Conservation (phyloP, 1,140 invertebrate species). For the Cyclargus thomasi region DNA sequence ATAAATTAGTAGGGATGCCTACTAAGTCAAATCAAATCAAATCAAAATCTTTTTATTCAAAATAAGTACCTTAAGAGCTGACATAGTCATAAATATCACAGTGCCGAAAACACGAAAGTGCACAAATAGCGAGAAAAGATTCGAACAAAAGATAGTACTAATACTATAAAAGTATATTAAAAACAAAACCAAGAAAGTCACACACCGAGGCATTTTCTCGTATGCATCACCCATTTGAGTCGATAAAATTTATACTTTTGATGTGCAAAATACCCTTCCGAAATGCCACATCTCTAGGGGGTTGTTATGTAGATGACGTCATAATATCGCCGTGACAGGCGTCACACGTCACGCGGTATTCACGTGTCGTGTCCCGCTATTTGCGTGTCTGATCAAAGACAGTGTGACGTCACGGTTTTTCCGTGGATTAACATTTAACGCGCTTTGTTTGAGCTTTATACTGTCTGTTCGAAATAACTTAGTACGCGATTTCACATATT, state of each 20-base stretch:
- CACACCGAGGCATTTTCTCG: not conserved
- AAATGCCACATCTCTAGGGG: not conserved
- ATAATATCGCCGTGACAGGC: not conserved
- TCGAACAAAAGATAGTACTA: no score
- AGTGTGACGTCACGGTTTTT: slow-evolving; percentile 32
- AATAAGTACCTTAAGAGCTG: no score
- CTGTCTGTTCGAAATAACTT: no score
- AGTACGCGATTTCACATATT: no score
- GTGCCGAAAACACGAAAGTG: no score
- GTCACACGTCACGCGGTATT: not conserved
- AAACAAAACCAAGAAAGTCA: no score
- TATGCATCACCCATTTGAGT: not conserved
- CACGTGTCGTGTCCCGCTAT: not conserved
- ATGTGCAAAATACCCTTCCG: not conserved
- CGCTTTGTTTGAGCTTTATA: not conserved
- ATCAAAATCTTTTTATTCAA: no score
- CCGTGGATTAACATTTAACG: slow-evolving; percentile 27
- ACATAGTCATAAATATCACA: no score
- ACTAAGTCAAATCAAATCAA: no score
- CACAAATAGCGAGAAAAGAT: no score
- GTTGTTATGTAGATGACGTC: slow-evolving; percentile 1
- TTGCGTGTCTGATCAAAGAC: not conserved
- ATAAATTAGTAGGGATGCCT: no score
- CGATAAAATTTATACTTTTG: not conserved
- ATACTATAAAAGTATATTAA: no score